These are phyloP conservation scores for Narcine bancroftii DNA, from an alignment of 2,113 vertebrate species.

Conservation along the genomic window DNA sequence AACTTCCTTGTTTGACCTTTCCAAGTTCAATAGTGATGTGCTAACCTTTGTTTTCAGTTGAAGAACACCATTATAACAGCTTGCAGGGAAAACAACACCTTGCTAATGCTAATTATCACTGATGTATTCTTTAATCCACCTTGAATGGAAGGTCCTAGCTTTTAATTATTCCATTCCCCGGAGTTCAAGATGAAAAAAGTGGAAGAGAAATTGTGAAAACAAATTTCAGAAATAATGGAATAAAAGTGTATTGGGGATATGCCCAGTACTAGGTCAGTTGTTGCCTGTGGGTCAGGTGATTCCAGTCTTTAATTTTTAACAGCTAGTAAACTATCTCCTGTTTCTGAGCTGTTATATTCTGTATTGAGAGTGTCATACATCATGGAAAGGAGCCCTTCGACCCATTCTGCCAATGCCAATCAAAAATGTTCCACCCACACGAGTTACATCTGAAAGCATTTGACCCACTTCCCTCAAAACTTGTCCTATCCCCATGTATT, in stretches of 20 bases:
- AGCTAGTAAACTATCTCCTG: background rate
- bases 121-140: background rate
- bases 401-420: too few relatives aligned
- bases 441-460: too few relatives aligned
- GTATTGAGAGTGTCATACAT: background rate
- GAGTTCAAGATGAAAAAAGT: background rate
- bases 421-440: too few relatives aligned
- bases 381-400: too few relatives aligned
- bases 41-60: background rate
- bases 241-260: background rate
- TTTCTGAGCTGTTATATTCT: background rate
- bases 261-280: background rate
- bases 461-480: too few relatives aligned
- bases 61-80: background rate
- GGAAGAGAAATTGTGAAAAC: background rate
- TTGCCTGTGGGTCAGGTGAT: background rate
- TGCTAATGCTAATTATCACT: background rate
- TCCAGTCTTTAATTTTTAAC: background rate
- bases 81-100: background rate
- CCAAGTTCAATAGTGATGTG: background rate
- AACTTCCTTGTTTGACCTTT: background rate
- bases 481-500: too few relatives aligned
- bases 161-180: background rate
- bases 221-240: background rate
- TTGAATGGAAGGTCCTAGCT: background rate